phyloP scores from a whole-genome alignment of 2,888 invertebrate genomes.

The Odiellus spinosus region DNA sequence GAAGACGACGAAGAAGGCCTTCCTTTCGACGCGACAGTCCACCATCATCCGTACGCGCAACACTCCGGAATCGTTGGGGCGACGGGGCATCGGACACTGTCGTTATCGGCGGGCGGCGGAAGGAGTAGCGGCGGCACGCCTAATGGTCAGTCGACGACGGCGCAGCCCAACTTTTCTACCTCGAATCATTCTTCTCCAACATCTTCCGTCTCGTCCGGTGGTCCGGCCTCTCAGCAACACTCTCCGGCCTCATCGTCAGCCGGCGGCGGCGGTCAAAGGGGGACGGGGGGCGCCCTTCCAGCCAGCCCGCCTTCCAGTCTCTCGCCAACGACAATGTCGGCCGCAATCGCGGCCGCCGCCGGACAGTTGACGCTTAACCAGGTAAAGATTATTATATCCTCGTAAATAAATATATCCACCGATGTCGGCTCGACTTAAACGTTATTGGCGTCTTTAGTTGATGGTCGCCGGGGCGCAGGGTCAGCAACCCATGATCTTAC shows the following conservation, averaged over 20 bases:
- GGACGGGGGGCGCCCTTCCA: neutral
- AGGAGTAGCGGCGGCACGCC: neutral
- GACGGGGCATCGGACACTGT: too few relatives aligned
- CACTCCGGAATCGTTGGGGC: neutral
- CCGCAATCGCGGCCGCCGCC: constrained; percentile 32
- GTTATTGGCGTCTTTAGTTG: too few relatives aligned
- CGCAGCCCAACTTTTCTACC: neutral
- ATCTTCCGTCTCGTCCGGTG: neutral
- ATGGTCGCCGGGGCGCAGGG: constrained; percentile 28
- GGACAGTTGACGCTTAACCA: constrained; percentile 34
- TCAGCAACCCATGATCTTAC: constrained; percentile 29
- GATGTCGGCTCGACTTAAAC: too few relatives aligned
- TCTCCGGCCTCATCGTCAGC: neutral
- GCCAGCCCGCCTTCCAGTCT: neutral
- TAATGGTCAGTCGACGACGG: constrained; percentile 7
- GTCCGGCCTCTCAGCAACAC: neutral
- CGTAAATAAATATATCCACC: too few relatives aligned
- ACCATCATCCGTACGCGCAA: constrained; percentile 3
- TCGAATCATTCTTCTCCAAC: too few relatives aligned
- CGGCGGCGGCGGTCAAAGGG: neutral
- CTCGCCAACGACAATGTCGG: constrained; percentile 5
- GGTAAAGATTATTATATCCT: too few relatives aligned
- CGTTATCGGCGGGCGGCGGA: too few relatives aligned
- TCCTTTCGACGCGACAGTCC: constrained; percentile 18
- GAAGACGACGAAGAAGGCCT: constrained; percentile 12